These are phyloP conservation scores for Xestia c-nigrum DNA, from an alignment of 2,888 invertebrate genomes.

Conservation along the genomic window DNA sequence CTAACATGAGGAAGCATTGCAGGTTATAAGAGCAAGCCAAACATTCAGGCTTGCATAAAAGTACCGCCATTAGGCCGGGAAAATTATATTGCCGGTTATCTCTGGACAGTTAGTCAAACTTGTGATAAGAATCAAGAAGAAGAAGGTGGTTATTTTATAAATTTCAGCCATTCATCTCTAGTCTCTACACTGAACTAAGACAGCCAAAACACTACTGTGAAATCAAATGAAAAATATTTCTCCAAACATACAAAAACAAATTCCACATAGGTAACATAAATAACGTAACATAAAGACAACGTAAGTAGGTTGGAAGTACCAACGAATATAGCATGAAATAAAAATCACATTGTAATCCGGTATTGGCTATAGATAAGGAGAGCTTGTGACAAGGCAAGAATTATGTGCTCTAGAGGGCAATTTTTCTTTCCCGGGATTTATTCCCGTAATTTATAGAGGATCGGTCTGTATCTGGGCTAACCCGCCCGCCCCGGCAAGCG, in stretches of 20 bases:
- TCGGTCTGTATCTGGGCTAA: conserved; percentile 90
- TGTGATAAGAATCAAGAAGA: background rate
- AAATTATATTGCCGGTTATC: background rate
- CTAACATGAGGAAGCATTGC: too few species aligned
- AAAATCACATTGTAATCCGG: conserved; percentile 91
- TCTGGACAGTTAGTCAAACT: background rate
- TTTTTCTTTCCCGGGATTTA: conserved; percentile 91
- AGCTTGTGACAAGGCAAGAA: conserved; percentile 91
- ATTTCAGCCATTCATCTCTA: background rate
- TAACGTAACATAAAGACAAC: conserved; percentile 64
- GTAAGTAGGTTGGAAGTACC: conserved; percentile 73
- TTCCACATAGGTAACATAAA: conserved; percentile 60
- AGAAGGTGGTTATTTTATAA: background rate
- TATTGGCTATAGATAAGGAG: conserved; percentile 90
- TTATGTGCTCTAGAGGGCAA: conserved; percentile 91
- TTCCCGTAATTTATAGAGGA: conserved; percentile 90
- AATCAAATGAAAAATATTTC: background rate
- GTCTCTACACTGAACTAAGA: background rate
- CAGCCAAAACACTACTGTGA: background rate
- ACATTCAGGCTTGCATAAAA: too few species aligned
- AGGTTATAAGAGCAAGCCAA: too few species aligned
- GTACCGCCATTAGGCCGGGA: too few species aligned
- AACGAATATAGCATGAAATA: conserved; percentile 87
- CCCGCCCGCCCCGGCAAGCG: conserved; percentile 80
- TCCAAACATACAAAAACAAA: conserved; percentile 39